Percentiles rank a stretch among this genome's conserved stretches.
Conservation (phyloP, 2,113 vertebrate genomes). For the Etheostoma cragini region DNA sequence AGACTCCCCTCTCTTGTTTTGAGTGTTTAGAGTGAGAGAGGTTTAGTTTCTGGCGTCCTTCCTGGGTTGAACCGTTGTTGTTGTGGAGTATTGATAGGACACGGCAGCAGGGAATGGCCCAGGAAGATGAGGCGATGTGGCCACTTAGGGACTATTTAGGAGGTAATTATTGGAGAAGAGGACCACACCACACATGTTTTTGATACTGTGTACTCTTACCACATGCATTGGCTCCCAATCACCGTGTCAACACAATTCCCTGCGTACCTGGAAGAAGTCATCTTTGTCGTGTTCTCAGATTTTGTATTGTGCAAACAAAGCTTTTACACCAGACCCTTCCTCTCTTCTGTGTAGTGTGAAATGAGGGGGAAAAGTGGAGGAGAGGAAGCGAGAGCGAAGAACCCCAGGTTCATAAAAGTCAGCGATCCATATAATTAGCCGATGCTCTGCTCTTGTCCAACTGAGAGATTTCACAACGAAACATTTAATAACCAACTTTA, state of each 20-base stretch:
- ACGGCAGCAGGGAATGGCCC: conserved; percentile 11
- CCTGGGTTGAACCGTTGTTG: conserved; percentile 14
- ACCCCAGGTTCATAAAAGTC: conserved; percentile 37
- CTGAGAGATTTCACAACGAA: conserved; percentile 30
- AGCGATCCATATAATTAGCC: conserved; percentile 62
- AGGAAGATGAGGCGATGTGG: conserved; percentile 50
- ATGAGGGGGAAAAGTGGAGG: neutral
- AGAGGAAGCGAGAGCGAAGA: conserved; percentile 11
- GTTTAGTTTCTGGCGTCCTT: conserved; percentile 28
- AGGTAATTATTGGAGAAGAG: conserved; percentile 51
- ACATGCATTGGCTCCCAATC: conserved; percentile 45
- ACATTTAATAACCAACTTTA: conserved; percentile 51
- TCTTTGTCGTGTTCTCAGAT: conserved; percentile 37
- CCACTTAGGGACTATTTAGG: conserved; percentile 39
- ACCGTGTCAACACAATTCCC: conserved; percentile 41
- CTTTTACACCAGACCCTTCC: conserved; percentile 13
- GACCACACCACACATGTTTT: conserved; percentile 57
- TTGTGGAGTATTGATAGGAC: conserved; percentile 44
- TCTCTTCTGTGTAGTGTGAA: conserved; percentile 32
- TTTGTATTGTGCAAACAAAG: conserved; percentile 49
- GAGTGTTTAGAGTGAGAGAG: neutral
- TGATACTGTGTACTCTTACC: conserved; percentile 52
- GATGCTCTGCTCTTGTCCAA: conserved; percentile 43
- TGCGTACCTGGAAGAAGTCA: conserved; percentile 42
- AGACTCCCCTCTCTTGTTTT: conserved; percentile 5